phyloP scores from a whole-genome alignment of 2,113 vertebrate genomes.

The Arvicanthis niloticus region DNA sequence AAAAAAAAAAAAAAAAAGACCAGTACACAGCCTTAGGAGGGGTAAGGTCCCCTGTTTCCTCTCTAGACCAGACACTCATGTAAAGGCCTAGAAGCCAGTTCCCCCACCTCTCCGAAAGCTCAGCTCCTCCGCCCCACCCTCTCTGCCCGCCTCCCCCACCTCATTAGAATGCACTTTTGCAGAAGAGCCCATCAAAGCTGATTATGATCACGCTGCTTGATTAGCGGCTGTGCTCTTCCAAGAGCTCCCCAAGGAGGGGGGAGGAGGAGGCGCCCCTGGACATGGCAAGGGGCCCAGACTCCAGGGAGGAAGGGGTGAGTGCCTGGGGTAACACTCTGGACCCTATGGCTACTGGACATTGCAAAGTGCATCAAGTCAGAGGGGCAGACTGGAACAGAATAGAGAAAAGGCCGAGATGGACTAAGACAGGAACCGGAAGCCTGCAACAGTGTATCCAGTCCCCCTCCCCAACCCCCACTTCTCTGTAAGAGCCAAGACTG shows the following conservation, averaged over 20 bases:
- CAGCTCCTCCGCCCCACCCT: neutral
- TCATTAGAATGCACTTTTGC: conserved; percentile 84
- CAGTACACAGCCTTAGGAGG: conserved; percentile 64
- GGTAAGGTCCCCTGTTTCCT: conserved; percentile 42
- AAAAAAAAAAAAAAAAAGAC: conserved; percentile 73
- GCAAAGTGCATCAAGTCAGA: neutral
- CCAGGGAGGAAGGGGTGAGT: neutral
- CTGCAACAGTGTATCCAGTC: neutral
- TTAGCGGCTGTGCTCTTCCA: conserved; percentile 80
- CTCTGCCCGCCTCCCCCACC: conserved; percentile 72
- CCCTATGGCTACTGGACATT: neutral
- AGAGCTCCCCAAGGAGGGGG: conserved; percentile 54
- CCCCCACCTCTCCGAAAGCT: neutral
- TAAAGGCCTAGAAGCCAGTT: neutral
- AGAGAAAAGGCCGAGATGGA: neutral
- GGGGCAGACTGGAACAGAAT: neutral
- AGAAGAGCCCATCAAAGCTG: conserved; percentile 82
- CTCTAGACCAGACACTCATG: neutral
- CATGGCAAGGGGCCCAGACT: conserved; percentile 13
- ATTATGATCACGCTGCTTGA: conserved; percentile 84
- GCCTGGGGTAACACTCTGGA: neutral
- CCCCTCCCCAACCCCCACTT: neutral
- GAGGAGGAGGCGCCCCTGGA: conserved; percentile 10
- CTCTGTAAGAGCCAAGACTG: neutral
- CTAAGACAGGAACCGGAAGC: neutral